Evolutionary conservation across 2,888 invertebrate species (phyloP), one percentile per base, ranked within the genome.

Genomic region (Phasia obesa): DNA sequence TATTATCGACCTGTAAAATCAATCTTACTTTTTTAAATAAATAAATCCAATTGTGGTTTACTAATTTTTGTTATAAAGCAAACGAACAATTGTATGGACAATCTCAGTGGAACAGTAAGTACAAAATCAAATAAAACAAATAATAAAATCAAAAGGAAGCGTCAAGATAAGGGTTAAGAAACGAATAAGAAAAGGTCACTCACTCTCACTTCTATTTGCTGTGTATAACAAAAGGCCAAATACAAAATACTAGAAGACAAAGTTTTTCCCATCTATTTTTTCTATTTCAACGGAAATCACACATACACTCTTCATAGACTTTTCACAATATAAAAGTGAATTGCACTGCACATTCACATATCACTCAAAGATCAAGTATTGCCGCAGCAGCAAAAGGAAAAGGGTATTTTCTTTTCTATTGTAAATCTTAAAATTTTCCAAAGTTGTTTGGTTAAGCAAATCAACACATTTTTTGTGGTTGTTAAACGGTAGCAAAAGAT

Each of bases 1-100:
- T 65, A 17, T 79, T 67, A 79, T 79, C 79, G 19, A 47, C 35
- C 23, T 31, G 25, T 25, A 53, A 67, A 79, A 79, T 79, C 73
- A 79, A 79, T 73, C 53, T 60, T 49, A 13, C 5, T 27, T 38
- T 73, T 60, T 17, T 38, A 42, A 31, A 64, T 23, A 53, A 64
- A 77, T 47, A 65, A 80, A 84, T 81, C 75, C 81, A 84, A 84
- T 84, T 84, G 67, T 64, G 67, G 73, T 27, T 75, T 75, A 47
- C 81, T 81, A 79, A 84, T 84, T 76, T 81, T 84, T 84, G 74
- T 71, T 78, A 71, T 75, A 71, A 60, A 60, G 60, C 67, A 67
- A 71, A 15, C 60, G 57, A 74, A 77, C 67, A 71, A 71, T 60
- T 71, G 59, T 13, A n/a, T 47, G 51, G 55, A 65, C 59, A 59